Percentiles rank a stretch among this genome's conserved stretches.
These are phyloP conservation scores for Pogona vitticeps DNA, from an alignment of 2,113 vertebrate species.

Conservation along the genomic window DNA sequence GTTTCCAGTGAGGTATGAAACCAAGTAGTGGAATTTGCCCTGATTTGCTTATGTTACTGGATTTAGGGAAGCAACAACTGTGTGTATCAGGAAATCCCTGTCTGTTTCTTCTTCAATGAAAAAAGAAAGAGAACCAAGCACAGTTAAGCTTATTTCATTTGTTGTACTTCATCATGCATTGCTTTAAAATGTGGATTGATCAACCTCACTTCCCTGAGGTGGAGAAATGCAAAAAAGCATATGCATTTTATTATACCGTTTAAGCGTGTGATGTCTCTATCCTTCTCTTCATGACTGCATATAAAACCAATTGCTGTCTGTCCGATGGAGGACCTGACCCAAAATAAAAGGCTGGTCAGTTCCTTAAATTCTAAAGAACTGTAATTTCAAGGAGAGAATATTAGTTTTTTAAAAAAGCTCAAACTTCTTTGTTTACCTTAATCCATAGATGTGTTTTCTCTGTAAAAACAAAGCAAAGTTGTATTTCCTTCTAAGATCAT, in stretches of 20 bases:
- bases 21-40: background rate
- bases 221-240: background rate
- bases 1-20: background rate
- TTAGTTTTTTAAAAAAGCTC: background rate
- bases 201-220: background rate
- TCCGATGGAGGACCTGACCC: background rate
- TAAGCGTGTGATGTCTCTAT: conserved; percentile 24
- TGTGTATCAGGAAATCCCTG: background rate
- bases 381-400: background rate
- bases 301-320: background rate
- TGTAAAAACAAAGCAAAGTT: background rate
- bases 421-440: background rate
- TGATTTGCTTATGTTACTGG: background rate
- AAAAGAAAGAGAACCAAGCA: background rate
- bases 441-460: background rate
- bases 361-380: background rate
- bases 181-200: background rate
- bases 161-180: background rate
- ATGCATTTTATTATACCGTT: background rate
- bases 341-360: background rate
- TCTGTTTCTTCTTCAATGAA: background rate
- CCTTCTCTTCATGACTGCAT: background rate
- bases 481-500: background rate
- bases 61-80: background rate
- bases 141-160: background rate